Base-by-base conservation (phyloP, 2,113 vertebrate species). In the Electrona antarctica region DNA sequence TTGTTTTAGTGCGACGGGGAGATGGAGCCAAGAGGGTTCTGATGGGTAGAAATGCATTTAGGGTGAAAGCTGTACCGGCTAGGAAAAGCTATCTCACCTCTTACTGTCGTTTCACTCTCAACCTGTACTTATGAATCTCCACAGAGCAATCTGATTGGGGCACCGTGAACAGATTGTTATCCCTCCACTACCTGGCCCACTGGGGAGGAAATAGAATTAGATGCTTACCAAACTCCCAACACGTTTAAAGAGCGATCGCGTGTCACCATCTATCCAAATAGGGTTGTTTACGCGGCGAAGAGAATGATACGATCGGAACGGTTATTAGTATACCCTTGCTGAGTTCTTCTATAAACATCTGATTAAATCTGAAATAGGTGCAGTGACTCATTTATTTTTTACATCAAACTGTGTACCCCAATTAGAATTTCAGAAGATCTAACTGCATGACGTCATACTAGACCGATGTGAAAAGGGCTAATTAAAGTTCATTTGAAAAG, bases 1-100 rank as follows among this genome's bases (percentile, higher is more conserved):
- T 88, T 86, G 87, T 90, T 88, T 89, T 86, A 85, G 69, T 69
- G 75, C 72, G 62, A 71, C 71, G 55, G 67, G 33, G 78, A 84
- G 84, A 41, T 41, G 33, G 33, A 41, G 33, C 33, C 33, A 41
- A 69, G 73, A 41, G 64, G 78, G 74, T 46, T 41, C 33, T 78
- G 81, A 87, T 76, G 84, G 81, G 81, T 83, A 76, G 79, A 86
- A 87, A 90, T 89, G 85, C 87, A 87, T 88, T 91, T 85, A 80
- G 80, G 33, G 78, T 85, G 84, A 85, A 83, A 83, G 78, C 74
- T 73, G 77, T 61, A 79, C 74, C 59, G 66, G 56, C 33, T 68
- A 41, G 72, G 74, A 83, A 87, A 78, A 82, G 81, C 81, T 73
- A 82, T 86, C 85, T 86, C 81, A 82, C 84, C 78, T 76, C 58